Base-by-base conservation (phyloP, 1,140 invertebrate species). In the Nymphalis io region DNA sequence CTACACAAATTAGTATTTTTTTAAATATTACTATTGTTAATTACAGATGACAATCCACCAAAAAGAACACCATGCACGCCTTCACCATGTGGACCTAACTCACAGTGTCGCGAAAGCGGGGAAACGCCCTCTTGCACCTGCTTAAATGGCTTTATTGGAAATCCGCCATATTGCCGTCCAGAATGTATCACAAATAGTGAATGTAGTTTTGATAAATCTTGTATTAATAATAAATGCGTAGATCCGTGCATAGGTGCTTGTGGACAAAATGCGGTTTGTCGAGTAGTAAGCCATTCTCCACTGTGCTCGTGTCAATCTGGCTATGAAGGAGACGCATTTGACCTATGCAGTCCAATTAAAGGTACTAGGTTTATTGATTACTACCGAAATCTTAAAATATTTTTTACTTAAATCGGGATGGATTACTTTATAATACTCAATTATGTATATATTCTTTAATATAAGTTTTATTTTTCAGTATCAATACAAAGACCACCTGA, bases 231-330 rank as follows among this genome's bases (percentile, higher is more conserved):
- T 68, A 96, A 95, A 80, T 97, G 96, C 83, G 92, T 92, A 63
- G 94, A 96, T 84, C 96, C 96, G 1, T 97, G 96, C 79, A 92
- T 94, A 1, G 95, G 96, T 58, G 93, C 95, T 8, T 97, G 96
- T 81, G 96, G 96, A 12, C 80, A 83, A 58, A 94, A 95, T 80
- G 94, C 96, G 1, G 85, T 94, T 38, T 97, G 96, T 84, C 91
- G 94, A 65, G 95, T 96, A 40, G 88, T 96, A 0, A 95, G 95
- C 81, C 96, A 97, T 84, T 93, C 95, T 23, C 94, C 96, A 21
- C 94, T 94, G 72, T 97, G 96, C 83, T 91, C 92, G 40, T 97
- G 96, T 85, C 84, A 93, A 70, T 72, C 88, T 21, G 94, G 94
- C 40, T 95, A 93, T 75, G 93, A 93, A 63, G 96, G 96, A 42